Conservation (phyloP, 1,140 invertebrate species). For the Macrotrachela quadricornifera region DNA sequence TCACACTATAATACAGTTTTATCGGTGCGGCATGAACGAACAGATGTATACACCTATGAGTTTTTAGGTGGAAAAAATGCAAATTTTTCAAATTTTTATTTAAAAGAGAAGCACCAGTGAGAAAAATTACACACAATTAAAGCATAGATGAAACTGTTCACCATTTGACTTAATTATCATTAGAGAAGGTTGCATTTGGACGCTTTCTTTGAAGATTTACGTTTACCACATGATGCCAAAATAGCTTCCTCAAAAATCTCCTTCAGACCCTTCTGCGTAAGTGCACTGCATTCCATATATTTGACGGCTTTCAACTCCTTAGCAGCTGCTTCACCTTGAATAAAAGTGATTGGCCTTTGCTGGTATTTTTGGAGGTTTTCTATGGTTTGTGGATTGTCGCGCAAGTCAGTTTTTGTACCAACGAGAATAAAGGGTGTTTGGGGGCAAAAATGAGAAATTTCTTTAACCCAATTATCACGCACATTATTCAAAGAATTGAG, state of each 20-base stretch:
- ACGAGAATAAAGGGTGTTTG: constrained; percentile 16
- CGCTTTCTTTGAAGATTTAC: no score
- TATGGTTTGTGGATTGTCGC: background rate
- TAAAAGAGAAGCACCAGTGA: no score
- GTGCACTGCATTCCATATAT: constrained; percentile 96
- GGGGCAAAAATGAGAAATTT: constrained; percentile 12
- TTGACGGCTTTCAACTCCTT: constrained; percentile 97
- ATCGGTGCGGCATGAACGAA: no score
- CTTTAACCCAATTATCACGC: constrained; percentile 16
- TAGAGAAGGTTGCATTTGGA: no score
- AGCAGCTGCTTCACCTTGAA: constrained; percentile 86
- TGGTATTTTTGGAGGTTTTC: constrained; percentile 77
- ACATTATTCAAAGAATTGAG: constrained; percentile 16
- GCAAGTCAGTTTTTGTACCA: constrained; percentile 27
- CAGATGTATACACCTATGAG: no score
- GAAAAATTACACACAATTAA: no score
- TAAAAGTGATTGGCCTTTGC: constrained; percentile 82
- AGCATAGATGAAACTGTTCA: no score
- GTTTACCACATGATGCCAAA: no score
- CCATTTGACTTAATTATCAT: no score
- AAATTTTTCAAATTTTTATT: no score
- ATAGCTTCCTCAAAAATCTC: constrained; percentile 37
- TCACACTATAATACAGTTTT: no score
- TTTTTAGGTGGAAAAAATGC: no score
- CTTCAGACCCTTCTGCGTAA: constrained; percentile 55